Percentiles rank a stretch among this genome's conserved stretches.
phyloP scores from a whole-genome alignment of 2,888 invertebrate genomes.

The Nebria salina region DNA sequence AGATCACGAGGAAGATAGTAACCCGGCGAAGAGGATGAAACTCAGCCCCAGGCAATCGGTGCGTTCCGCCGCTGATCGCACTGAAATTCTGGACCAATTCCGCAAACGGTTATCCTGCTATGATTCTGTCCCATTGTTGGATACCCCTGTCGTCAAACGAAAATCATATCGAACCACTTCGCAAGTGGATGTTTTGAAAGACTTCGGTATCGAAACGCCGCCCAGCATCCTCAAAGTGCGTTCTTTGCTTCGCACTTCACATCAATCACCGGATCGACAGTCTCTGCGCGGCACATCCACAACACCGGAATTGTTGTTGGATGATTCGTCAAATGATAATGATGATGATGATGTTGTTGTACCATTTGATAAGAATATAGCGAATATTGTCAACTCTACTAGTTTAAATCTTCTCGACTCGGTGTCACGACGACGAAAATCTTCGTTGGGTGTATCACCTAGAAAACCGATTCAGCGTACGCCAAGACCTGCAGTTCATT shows the following conservation, averaged over 20 bases:
- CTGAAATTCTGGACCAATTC: slow-evolving; percentile 48
- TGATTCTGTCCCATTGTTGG: slow-evolving; percentile 59
- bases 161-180: slow-evolving; percentile 53
- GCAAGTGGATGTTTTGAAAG: slow-evolving; percentile 14
- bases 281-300: slow-evolving; percentile 40
- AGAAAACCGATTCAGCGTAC: slow-evolving; percentile 52
- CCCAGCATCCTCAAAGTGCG: slow-evolving; percentile 74
- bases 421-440: not conserved
- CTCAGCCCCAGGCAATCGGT: slow-evolving; percentile 47
- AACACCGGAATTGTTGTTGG: slow-evolving; percentile 45
- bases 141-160: slow-evolving; percentile 68
- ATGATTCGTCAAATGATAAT: slow-evolving; percentile 5
- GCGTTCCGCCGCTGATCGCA: slow-evolving; percentile 25
- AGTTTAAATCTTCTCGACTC: not conserved
- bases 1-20: slow-evolving; percentile 48
- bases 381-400: slow-evolving; percentile 15
- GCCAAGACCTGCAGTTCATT: slow-evolving; percentile 49
- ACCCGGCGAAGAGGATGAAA: slow-evolving; percentile 51
- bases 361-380: slow-evolving; percentile 24
- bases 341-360: not conserved
- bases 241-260: slow-evolving; percentile 23
- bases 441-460: slow-evolving; percentile 50
- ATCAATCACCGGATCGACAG: slow-evolving; percentile 26
- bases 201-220: slow-evolving; percentile 64
- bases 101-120: slow-evolving; percentile 54